Evolutionary conservation across 1,140 invertebrate genomes (phyloP).

Genomic region (Meloidogyne chitwoodi): DNA sequence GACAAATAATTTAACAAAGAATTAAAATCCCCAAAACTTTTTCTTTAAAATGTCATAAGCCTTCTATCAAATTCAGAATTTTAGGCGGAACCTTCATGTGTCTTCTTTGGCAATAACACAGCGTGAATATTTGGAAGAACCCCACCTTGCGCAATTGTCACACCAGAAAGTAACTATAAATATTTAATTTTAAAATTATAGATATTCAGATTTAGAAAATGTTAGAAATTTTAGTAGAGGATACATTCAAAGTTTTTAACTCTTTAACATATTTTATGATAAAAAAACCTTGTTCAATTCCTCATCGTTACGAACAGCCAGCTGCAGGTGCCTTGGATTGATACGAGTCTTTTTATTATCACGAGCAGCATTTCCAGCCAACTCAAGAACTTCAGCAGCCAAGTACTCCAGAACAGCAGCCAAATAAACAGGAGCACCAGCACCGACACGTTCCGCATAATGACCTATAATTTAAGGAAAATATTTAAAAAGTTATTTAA

Average conservation of each 20-base stretch:
- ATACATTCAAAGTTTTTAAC: too few relatives aligned
- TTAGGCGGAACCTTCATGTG: slow-evolving; percentile 35
- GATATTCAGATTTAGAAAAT: not conserved
- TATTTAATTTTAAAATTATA: not conserved
- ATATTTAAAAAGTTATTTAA: slow-evolving; percentile 45
- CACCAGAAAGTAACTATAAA: slow-evolving; percentile 69
- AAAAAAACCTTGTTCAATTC: slow-evolving; percentile 61
- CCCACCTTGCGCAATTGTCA: slow-evolving; percentile 78
- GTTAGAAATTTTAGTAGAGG: not conserved
- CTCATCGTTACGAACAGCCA: slow-evolving; percentile 35
- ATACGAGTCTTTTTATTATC: slow-evolving; percentile 69
- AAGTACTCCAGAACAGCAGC: slow-evolving; percentile 67
- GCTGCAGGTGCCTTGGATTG: slow-evolving; percentile 70
- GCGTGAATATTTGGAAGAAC: slow-evolving; percentile 76
- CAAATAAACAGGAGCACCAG: slow-evolving; percentile 71
- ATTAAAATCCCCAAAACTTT: not conserved
- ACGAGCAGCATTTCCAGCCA: slow-evolving; percentile 65
- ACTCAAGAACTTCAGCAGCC: slow-evolving; percentile 72
- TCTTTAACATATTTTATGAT: too few relatives aligned
- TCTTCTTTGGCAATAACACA: slow-evolving; percentile 71
- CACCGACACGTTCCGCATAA: slow-evolving; percentile 71
- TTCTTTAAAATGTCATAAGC: not conserved
- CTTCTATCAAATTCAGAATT: not conserved
- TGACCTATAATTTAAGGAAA: slow-evolving; percentile 63
- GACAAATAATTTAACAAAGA: not conserved